Base-by-base conservation (phyloP, 2,888 invertebrate species). In the Limnephilus marmoratus region DNA sequence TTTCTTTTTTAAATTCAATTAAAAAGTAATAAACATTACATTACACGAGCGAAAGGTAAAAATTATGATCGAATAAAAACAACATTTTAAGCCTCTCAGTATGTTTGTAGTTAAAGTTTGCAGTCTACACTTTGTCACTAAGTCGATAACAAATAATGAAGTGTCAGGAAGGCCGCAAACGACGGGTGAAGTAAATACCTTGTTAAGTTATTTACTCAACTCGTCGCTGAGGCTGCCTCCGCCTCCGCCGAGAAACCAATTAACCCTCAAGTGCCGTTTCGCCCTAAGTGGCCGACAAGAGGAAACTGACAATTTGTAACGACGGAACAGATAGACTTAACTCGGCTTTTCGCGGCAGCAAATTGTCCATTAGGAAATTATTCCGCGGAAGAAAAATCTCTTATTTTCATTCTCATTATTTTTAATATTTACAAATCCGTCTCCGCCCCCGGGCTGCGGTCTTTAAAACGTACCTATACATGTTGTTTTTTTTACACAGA, bases 291-390 rank as follows among this genome's bases (percentile, higher is more conserved):
- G 68, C 85, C 18, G 37, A 86, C 53, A 91, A 91, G 88, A 91
- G 87, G 89, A 91, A 91, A 91, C 91, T 89, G 91, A 89, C 91
- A 91, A 91, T 91, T 91, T 91, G 91, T 91, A 91, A 45, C 53
- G 87, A 41, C 91, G 41, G 87, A 89, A 91, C 91, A 91, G 49
- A 81, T 68, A 88, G 91, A 53, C 68, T 89, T 53, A 88, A 53
- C 82, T 89, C 45, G 88, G 89, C 89, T 82, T 83, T 68, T 82
- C 86, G 91, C 87, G 91, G 87, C 34, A 53, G 87, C 86, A 91
- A 87, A 87, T 86, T 87, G 68, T 88, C 68, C 68, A 88, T 88
- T 88, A 88, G 88, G 68, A 88, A 88, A 88, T 88, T 86, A 81
- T 87, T 82, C 45, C 41, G 24, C 34, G 34, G 87, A 91, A 83